These are phyloP conservation scores for Leptura quadrifasciata DNA, from an alignment of 2,888 invertebrate species.

Conservation along the genomic window DNA sequence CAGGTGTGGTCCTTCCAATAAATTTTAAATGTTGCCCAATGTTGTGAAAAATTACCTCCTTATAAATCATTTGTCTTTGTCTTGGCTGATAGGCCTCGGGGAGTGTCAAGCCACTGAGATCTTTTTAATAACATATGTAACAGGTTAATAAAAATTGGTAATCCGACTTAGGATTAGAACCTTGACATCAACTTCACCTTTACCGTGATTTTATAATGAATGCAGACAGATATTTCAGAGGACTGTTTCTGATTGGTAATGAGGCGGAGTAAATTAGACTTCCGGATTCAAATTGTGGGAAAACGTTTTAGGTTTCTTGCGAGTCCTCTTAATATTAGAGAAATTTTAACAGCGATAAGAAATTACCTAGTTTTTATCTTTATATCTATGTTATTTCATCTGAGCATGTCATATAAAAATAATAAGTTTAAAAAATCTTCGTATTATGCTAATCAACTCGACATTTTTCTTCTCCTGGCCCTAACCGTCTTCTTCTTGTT, in stretches of 20 bases:
- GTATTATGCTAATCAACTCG: too few species aligned
- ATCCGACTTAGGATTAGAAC: neutral
- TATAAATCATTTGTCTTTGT: neutral
- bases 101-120: neutral
- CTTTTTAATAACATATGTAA: neutral
- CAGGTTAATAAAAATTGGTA: neutral
- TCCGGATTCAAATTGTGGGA: neutral
- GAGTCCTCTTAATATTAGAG: too few species aligned
- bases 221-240: neutral
- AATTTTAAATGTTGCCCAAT: neutral
- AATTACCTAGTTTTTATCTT: too few species aligned
- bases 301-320: neutral
- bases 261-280: neutral
- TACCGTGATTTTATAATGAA: neutral
- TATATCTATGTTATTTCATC: too few species aligned
- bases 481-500: too few species aligned
- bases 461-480: too few species aligned
- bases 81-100: neutral
- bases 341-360: too few species aligned
- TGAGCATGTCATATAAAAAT: too few species aligned
- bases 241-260: neutral
- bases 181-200: neutral
- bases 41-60: neutral
- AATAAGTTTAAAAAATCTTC: too few species aligned
- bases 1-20: neutral